Percentiles rank a stretch among this genome's conserved stretches.
phyloP scores from a whole-genome alignment of 1,140 invertebrate genomes.

The Campoletis sonorensis region DNA sequence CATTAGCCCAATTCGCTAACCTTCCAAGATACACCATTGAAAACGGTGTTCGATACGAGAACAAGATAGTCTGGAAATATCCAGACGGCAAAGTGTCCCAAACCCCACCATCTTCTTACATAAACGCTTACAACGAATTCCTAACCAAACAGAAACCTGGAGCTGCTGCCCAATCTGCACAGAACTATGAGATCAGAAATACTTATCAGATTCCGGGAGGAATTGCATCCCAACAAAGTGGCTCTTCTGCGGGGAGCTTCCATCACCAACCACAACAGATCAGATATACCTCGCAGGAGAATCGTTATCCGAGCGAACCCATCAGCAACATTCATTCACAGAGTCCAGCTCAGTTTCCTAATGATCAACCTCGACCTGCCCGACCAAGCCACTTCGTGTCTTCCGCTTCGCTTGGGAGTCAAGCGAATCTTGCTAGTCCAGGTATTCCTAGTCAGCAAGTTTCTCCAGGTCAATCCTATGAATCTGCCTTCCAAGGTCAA shows the following conservation, averaged over 20 bases:
- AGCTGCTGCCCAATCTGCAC: background rate
- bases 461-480: constrained; percentile 45
- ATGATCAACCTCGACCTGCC: constrained; percentile 54
- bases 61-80: constrained; percentile 75
- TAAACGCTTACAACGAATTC: constrained; percentile 63
- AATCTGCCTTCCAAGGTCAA: constrained; percentile 57
- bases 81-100: constrained; percentile 71
- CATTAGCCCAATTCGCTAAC: constrained; percentile 24
- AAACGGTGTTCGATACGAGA: constrained; percentile 71
- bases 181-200: background rate
- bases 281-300: constrained; percentile 21
- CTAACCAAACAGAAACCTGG: constrained; percentile 40
- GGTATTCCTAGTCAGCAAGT: background rate
- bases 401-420: constrained; percentile 7
- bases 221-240: background rate
- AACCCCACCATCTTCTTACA: constrained; percentile 65
- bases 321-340: constrained; percentile 63
- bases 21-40: constrained; percentile 69
- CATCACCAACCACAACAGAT: constrained; percentile 6
- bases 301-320: background rate
- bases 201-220: background rate
- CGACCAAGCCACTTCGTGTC: constrained; percentile 58
- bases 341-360: constrained; percentile 70
- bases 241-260: background rate
- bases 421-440: background rate